Evolutionary conservation across 2,888 invertebrate genomes (phyloP), one percentile per base, ranked within the genome.

Genomic region (Masnerella sp.): DNA sequence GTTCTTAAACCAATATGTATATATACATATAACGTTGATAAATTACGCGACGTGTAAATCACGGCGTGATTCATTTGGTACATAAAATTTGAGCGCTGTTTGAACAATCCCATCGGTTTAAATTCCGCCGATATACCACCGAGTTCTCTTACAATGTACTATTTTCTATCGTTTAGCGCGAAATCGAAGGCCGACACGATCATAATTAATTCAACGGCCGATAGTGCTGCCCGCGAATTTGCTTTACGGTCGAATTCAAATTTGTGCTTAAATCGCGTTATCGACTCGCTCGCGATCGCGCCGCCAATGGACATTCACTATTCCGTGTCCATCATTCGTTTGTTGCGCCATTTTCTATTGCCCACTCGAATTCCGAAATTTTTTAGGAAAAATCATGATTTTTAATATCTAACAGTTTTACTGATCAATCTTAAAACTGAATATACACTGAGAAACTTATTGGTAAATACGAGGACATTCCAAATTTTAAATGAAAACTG

Each of bases 161-260:
- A 64, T 74, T 74, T 68, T 74, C 73, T 68, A 68, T 68, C 68
- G 62, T 68, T 67, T 73, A 58, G 45, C 12, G 47, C 22, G 74
- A 64, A 68, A 74, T 65, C 51, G 56, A 74, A 64, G 65, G 54
- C 68, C 45, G 54, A 52, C 59, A 14, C 47, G 68, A 28, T 62
- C 69, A 69, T 69, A 74, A 74, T 69, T 74, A 68, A 74, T 74
- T 74, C 58, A 58, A 64, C 54, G 51, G 40, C 30, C 54, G 65
- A 65, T 67, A 65, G 72, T 61, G 61, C 54, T 65, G 42, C 52
- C 62, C 51, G 59, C 59, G 62, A 64, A 69, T 69, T 64, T 74
- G 54, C 74, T 69, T 74, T 74, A 64, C 65, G 64, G 69, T 68
- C 42, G 43, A 73, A 68, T 73, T 68, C 73, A 73, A 62, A 73